phyloP scores from a whole-genome alignment of 2,888 invertebrate species.

The Diadegma fenestrale region DNA sequence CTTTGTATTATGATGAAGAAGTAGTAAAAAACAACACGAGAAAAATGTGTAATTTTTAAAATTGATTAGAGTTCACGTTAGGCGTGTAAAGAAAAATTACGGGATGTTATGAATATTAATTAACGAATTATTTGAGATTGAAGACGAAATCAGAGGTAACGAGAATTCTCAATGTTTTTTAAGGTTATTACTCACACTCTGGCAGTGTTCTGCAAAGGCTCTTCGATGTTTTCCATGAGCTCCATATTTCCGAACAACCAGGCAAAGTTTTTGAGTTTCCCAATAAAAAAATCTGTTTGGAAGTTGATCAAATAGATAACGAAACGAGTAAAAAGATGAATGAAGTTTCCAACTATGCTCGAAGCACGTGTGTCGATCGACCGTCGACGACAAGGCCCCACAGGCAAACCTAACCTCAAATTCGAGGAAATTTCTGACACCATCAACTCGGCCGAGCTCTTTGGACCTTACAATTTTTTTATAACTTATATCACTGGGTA shows the following conservation, averaged over 20 bases:
- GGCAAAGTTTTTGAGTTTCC: background rate
- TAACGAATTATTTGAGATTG: background rate
- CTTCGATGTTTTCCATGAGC: slow-evolving; percentile 60
- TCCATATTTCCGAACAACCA: slow-evolving; percentile 54
- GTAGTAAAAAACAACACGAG: background rate
- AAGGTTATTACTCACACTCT: slow-evolving; percentile 65
- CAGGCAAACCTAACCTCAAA: background rate
- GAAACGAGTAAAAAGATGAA: background rate
- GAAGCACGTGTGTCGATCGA: slow-evolving; percentile 26
- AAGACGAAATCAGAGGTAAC: background rate
- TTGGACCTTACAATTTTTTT: no score
- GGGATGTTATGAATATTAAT: background rate
- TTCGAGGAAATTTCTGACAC: no score
- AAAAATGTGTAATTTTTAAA: background rate
- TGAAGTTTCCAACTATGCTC: background rate
- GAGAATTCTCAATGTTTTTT: slow-evolving; percentile 3
- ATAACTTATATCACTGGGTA: no score
- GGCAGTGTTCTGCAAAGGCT: slow-evolving; percentile 40
- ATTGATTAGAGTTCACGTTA: no score
- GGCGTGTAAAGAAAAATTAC: background rate
- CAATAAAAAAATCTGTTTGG: background rate
- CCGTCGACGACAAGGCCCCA: background rate
- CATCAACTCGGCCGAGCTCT: no score
- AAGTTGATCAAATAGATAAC: background rate
- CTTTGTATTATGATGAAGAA: background rate